Evolutionary conservation across 2,888 invertebrate genomes (phyloP), one percentile per base, ranked within the genome.

Genomic region (Pandemis corylana): DNA sequence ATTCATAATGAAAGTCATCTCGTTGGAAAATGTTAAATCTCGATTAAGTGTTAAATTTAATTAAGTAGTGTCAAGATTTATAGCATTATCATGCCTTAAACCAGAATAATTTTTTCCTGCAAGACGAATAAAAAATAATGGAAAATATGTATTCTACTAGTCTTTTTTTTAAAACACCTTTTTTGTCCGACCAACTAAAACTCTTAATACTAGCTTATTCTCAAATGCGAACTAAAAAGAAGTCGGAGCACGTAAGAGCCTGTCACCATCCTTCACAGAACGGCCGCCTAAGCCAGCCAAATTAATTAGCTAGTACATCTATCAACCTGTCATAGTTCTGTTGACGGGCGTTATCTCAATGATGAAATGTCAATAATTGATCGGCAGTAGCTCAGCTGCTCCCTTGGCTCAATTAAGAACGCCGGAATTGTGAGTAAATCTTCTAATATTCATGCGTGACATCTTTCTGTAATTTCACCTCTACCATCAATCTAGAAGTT

Each of bases 191-290:
- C 13, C 51, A 13, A 56, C 10, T 59, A 5, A 28, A 59, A 12
- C 6, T 28, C 5, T 10, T 28, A 59, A 6, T 28, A 12, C 12
- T 9, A 2, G 13, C 13, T 71, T 76, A 68, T 70, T 72, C 68
- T 64, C 62, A 70, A 78, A 69, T 72, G 73, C 76, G 75, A 75
- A 69, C 62, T 76, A 76, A 71, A 68, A 53, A 59, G 51, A 76
- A 56, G 68, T 51, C 63, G 71, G 65, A 56, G 61, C 59, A 41
- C 66, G 68, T 81, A 79, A 79, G 80, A 78, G 81, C 75, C 66
- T 76, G 76, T 77, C 80, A 76, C 71, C 70, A 44, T 76, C 46
- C 65, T 65, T 71, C 65, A 75, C 62, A 76, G 69, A 42, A 49
- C 41, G 59, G 46, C 20, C 66, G 65, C 61, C 70, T 66, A 66